Base-by-base conservation (phyloP, 2,113 vertebrate species). In the Chaetorhynchus papuensis region DNA sequence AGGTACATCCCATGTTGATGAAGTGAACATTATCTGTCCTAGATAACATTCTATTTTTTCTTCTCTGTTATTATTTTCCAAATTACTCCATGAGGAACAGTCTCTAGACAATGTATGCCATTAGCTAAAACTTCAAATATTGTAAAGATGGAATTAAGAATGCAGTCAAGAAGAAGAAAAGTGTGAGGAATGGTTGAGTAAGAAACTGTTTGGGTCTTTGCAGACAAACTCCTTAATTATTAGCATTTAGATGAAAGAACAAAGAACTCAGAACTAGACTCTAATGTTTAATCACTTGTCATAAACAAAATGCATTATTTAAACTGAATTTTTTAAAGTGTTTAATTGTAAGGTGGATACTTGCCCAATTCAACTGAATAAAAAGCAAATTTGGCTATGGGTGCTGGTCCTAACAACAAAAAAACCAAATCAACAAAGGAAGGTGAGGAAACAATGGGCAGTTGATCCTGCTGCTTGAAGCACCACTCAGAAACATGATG, bases 401-500 rank as follows among this genome's bases (percentile, higher is more conserved):
- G 2, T 1, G 0, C n/a, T 49, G n/a, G 6, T 33, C 23, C 26
- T 17, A 83, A 37, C 3, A 10, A 15, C 1, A 42, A 35, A 69
- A 70, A 68, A 33, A 37, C 8, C 5, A 6, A 53, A 28, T 61
- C 6, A 8, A 17, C 2, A 60, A 63, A 75, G 6, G 3, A 14
- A 77, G 13, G 22, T 72, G 26, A 64, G 41, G 41, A 65, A 26
- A 49, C 15, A 49, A 20, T 11, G 12, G 69, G 21, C 21, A 5
- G 7, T 4, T 42, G 33, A n/a, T 61, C 86, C 45, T 74, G 27
- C 26, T 56, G 5, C 50, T 33, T 19, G 17, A 41, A 69, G 9
- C 0, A 0, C 19, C 0, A 0, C 28, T 41, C 11, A 57, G n/a
- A 47, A 65, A 30, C 10, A 11, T 6, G 1, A 5, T 66, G 20